Evolutionary conservation across 2,113 vertebrate genomes (phyloP).

Genomic region (Microtus richardsoni): DNA sequence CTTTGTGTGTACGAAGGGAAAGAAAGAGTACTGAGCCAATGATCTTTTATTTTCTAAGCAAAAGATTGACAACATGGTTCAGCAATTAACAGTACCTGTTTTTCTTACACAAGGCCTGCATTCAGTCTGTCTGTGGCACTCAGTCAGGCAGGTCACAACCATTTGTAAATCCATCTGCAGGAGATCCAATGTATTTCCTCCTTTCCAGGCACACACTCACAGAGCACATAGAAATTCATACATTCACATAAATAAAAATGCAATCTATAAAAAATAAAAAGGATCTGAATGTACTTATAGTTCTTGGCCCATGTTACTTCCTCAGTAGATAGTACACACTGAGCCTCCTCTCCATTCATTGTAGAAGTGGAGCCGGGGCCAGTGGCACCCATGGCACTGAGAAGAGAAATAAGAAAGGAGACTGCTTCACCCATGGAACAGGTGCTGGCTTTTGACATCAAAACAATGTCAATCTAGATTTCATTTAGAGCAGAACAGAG

Average conservation of each 20-base stretch:
- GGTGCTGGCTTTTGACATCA: not conserved
- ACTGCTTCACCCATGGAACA: not conserved
- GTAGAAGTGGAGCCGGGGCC: not conserved
- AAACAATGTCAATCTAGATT: not conserved
- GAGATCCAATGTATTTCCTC: not conserved
- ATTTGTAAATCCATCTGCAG: not conserved
- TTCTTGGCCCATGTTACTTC: not conserved
- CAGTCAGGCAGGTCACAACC: not conserved
- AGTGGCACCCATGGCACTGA: not conserved
- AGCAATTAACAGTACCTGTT: not conserved
- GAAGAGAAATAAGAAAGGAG: not conserved
- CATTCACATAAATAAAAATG: not conserved
- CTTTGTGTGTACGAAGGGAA: not conserved
- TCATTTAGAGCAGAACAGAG: not conserved
- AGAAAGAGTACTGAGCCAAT: not conserved
- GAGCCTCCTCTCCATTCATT: not conserved
- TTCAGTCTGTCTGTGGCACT: not conserved
- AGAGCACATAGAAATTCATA: not conserved
- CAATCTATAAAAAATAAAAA: not conserved
- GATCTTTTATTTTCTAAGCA: not conserved
- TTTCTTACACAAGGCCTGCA: not conserved
- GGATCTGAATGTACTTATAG: not conserved
- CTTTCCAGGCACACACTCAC: not conserved
- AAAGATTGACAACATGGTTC: not conserved
- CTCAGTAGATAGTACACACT: not conserved